Evolutionary conservation across 2,113 vertebrate genomes (phyloP).

Genomic region (Gallinago paraguaiae): DNA sequence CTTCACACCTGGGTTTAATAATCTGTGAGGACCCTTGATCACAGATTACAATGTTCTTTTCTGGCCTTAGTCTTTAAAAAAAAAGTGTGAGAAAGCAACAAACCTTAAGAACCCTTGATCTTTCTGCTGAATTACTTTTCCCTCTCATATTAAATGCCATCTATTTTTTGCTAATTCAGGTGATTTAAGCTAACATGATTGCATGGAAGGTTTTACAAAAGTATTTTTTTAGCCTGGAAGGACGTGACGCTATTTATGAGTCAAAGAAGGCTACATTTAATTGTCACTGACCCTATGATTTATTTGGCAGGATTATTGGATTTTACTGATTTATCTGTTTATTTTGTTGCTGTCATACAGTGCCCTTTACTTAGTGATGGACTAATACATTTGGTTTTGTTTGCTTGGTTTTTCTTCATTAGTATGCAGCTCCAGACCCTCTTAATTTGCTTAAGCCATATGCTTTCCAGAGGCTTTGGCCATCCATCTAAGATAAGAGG

Average conservation of each 20-base stretch:
- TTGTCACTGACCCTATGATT: slow-evolving; percentile 48
- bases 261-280: not conserved
- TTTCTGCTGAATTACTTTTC: not conserved
- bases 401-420: slow-evolving; percentile 41
- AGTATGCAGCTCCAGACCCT: slow-evolving; percentile 18
- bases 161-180: not conserved
- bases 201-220: not conserved
- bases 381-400: slow-evolving; percentile 31
- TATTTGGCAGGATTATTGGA: slow-evolving; percentile 43
- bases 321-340: slow-evolving; percentile 65
- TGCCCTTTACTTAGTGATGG: slow-evolving; percentile 48
- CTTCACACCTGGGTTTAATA: not conserved
- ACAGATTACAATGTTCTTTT: not conserved
- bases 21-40: not conserved
- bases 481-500: not conserved
- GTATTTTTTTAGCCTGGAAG: not conserved
- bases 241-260: not conserved
- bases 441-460: slow-evolving; percentile 50
- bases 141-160: not conserved
- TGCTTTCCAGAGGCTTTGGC: slow-evolving; percentile 24
- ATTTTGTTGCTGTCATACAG: slow-evolving; percentile 42
- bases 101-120: not conserved
- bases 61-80: not conserved
- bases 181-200: not conserved
- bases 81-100: not conserved